A percentile compares a stretch with the other conserved stretches of the same genome.
Conservation (phyloP, 1,140 invertebrate species). For the Leptonema lineaticorne region DNA sequence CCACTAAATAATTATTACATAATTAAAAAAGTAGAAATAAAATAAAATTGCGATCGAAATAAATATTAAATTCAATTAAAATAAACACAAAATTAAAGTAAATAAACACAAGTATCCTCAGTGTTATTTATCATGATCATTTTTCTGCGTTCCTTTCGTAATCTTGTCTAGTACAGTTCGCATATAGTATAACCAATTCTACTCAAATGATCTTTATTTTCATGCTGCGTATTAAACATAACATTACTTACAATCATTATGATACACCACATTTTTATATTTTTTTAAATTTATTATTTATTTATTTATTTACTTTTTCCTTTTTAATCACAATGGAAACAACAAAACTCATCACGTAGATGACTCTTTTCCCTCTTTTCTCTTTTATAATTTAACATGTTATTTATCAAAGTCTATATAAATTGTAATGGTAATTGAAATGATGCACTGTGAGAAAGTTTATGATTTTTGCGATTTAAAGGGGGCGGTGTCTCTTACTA, state of each 20-base stretch:
- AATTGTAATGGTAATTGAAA: conserved; percentile 26
- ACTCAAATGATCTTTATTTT: conserved; percentile 24
- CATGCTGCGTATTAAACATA: conserved; percentile 20
- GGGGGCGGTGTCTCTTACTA: conserved; percentile 28
- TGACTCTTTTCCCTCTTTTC: conserved; percentile 7
- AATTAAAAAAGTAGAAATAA: too few relatives aligned
- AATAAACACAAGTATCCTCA: not conserved
- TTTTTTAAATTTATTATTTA: not conserved
- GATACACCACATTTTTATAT: conserved; percentile 10
- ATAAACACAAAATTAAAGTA: not conserved
- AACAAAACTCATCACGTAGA: conserved; percentile 28
- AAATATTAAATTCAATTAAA: not conserved
- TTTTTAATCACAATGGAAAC: conserved; percentile 28
- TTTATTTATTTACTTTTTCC: too few relatives aligned
- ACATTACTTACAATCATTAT: conserved; percentile 22
- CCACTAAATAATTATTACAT: too few relatives aligned
- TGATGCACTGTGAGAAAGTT: conserved; percentile 33
- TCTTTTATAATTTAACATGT: conserved; percentile 14
- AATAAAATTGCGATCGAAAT: not conserved
- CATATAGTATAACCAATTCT: conserved; percentile 18
- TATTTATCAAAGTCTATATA: conserved; percentile 24
- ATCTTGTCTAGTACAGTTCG: not conserved
- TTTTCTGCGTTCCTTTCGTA: not conserved
- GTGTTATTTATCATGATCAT: not conserved
- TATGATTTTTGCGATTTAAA: conserved; percentile 24